Conservation (phyloP, 2,797 vertebrate species). For the Xenops minutus region DNA sequence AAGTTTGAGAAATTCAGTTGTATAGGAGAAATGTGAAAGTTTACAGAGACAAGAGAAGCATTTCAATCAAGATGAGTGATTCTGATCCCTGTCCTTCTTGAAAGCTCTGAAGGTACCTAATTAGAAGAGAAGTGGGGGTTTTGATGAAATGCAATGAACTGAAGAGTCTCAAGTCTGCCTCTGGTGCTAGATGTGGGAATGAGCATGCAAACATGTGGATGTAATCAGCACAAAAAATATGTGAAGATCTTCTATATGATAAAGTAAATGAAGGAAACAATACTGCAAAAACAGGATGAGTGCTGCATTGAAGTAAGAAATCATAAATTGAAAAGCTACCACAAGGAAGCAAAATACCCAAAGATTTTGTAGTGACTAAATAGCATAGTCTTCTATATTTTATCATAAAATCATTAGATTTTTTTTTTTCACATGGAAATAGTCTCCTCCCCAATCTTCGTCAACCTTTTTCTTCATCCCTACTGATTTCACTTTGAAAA, state of each 20-base stretch:
- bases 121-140: neutral
- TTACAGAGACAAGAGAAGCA: neutral
- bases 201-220: neutral
- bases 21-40: neutral
- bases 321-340: neutral
- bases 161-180: neutral
- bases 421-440: neutral
- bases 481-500: neutral
- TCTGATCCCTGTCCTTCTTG: neutral
- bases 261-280: neutral
- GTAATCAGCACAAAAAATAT: neutral
- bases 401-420: neutral
- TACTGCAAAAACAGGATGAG: neutral
- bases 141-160: neutral
- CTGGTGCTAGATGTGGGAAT: neutral
- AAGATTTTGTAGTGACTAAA: neutral
- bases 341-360: neutral
- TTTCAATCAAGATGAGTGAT: neutral
- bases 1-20: neutral
- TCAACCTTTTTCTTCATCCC: neutral
- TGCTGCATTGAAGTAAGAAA: neutral
- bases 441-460: neutral
- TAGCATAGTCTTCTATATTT: neutral
- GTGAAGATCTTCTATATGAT: neutral
- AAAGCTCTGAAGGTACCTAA: neutral